Percentiles rank a stretch among this genome's conserved stretches.
phyloP scores from a whole-genome alignment of 2,888 invertebrate species.

The Andrena flavipes region DNA sequence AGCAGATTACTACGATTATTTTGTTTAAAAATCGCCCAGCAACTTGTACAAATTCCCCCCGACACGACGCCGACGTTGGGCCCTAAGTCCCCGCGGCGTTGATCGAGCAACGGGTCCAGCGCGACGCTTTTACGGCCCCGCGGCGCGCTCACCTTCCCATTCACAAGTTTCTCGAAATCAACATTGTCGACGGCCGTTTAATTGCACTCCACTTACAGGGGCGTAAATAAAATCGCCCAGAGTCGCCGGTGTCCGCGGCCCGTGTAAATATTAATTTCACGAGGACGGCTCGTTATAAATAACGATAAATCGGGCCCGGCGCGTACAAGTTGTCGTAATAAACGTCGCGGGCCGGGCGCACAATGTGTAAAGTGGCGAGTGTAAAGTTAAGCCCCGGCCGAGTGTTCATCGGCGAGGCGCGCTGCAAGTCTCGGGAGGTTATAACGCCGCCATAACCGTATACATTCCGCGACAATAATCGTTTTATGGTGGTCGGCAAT shows the following conservation, averaged over 20 bases:
- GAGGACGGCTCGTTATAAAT: conserved; percentile 74
- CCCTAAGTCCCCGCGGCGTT: neutral
- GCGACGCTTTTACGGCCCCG: conserved; percentile 3
- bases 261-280: conserved; percentile 77
- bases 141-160: conserved; percentile 8
- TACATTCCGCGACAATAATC: conserved; percentile 83
- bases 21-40: neutral
- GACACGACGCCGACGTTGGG: too few species aligned
- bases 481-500: conserved; percentile 81
- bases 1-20: neutral
- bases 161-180: conserved; percentile 46
- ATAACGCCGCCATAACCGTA: conserved; percentile 83
- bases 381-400: conserved; percentile 77
- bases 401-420: conserved; percentile 67
- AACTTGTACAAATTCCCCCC: neutral
- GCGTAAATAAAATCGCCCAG: conserved; percentile 59
- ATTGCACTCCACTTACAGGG: conserved; percentile 43
- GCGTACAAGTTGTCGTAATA: conserved; percentile 74
- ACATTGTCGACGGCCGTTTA: conserved; percentile 45
- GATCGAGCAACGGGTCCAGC: neutral
- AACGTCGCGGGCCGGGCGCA: conserved; percentile 70
- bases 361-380: conserved; percentile 79
- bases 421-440: conserved; percentile 73
- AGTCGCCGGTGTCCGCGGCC: conserved; percentile 29
- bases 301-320: conserved; percentile 71